Evolutionary conservation across 2,888 invertebrate species (phyloP), one percentile per base, ranked within the genome.

Genomic region (Scaptomyza reducta): DNA sequence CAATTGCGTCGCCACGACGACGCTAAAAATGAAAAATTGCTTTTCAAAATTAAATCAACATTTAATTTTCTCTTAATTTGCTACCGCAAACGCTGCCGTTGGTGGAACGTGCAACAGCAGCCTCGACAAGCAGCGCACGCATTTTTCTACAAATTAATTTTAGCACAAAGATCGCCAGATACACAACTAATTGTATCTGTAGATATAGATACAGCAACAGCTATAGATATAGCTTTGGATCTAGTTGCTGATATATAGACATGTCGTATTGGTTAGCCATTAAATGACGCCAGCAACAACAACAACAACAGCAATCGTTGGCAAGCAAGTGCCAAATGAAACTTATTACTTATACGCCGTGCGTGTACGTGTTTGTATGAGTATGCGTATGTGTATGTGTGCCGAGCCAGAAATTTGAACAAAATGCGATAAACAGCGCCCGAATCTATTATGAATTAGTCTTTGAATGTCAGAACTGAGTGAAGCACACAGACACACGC

Each of bases 371-470:
- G 85, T 83, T 63, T 58, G 70, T 70, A 79, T 83, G 63, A 56
- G 67, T 14, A 9, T 16, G 9, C 16, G 9, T 40, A 68, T 69
- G 86, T 83, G 66, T 58, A 72, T 70, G 86, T 83, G 64, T 56
- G 74, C 47, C 56, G 62, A 41, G 29, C 54, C 63, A 47, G 40
- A 59, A 64, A 63, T 50, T 4, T 56, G 44, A 27, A 38, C 62
- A 35, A 41, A 60, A 59, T 50, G 47, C 50, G 46, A 35, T 44
- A 50, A 56, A 64, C 41, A 68, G 68, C 87, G 59, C 74, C 84
- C 77, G 88, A 87, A 88, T 83, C 87, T 89, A 88, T 85, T 82
- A 88, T 89, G 89, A 84, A 83, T 83, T 83, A 84, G 89, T 87
- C 85, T 57, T 78, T 87, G 87, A 83, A 87, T 82, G 87, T 77